These are phyloP conservation scores for Drosophila fulvimacula DNA, from an alignment of 2,888 invertebrate species.

Conservation along the genomic window DNA sequence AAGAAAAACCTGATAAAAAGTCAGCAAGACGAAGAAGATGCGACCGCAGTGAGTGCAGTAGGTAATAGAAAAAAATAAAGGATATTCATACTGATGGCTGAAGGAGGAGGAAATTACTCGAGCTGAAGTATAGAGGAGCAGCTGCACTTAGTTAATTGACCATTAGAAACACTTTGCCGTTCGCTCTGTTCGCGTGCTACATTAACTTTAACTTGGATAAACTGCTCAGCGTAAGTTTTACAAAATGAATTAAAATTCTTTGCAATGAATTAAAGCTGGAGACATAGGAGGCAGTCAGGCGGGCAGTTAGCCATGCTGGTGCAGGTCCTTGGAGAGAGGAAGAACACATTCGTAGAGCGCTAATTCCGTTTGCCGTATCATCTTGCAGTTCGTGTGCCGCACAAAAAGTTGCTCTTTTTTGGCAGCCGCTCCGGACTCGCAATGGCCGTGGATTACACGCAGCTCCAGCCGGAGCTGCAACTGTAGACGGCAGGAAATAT, in stretches of 20 bases:
- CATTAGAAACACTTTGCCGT: conserved; percentile 60
- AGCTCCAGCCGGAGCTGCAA: conserved; percentile 48
- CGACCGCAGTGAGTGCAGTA: conserved; percentile 1
- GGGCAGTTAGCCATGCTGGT: conserved; percentile 10
- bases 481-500: conserved; percentile 65
- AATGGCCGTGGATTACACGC: conserved; percentile 52
- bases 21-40: background rate
- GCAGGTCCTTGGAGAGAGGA: background rate
- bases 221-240: conserved; percentile 47
- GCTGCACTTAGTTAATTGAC: conserved; percentile 64
- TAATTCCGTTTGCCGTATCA: conserved; percentile 74
- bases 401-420: conserved; percentile 50
- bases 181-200: conserved; percentile 27
- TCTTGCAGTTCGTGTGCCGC: conserved; percentile 39
- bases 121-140: conserved; percentile 24
- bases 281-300: conserved; percentile 9
- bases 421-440: conserved; percentile 13
- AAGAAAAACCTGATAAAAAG: conserved; percentile 10
- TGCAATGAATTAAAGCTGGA: conserved; percentile 55
- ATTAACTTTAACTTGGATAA: conserved; percentile 59
- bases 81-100: background rate
- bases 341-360: conserved; percentile 54
- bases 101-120: background rate
- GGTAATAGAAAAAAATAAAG: background rate
- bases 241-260: conserved; percentile 62